Base-by-base conservation (phyloP, 1,140 invertebrate genomes). In the Ips typographus region DNA sequence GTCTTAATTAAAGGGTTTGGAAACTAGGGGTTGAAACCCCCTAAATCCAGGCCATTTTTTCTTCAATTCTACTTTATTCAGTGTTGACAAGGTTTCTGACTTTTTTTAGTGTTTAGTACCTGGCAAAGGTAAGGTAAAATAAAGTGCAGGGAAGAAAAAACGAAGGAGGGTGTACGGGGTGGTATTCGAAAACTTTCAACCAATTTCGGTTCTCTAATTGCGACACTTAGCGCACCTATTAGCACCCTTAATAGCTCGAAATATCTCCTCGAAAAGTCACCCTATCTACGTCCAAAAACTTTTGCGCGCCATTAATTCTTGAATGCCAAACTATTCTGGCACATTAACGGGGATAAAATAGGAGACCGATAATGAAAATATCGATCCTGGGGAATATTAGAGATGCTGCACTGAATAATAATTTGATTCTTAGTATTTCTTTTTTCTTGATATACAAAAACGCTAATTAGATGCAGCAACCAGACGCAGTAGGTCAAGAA, bases 1-100 rank as follows among this genome's bases (percentile, higher is more conserved):
- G 73, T 74, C 75, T 75, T 79, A 77, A 79, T 79, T 79, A 79
- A 77, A 75, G 73, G 72, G 77, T 78, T 78, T 77, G 71, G 70
- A 36, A 38, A 55, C 8, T 8, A 55, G 52, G 52, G 44, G 44
- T 8, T 49, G 22, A 49, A 49, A 22, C 44, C 22, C 22, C 22
- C 22, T 0, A 22, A 22, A 22, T 22, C 22, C 22, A 22, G 22
- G 0, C 22, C 22, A 22, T 22, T 22, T 22, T 22, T 22, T 22
- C 22, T 22, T 22, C 22, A 22, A 22, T 22, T 22, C 22, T 22
- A 22, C 22, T 22, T 22, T 22, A 22, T 22, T 22, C 22, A 22
- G 22, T 22, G 22, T 22, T 22, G 22, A 22, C 22, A 22, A 22
- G 22, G 22, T 22, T 22, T 22, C 22, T 22, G 22, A 22, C 22